Conservation (phyloP, 2,888 invertebrate genomes). For the Spisula solida region DNA sequence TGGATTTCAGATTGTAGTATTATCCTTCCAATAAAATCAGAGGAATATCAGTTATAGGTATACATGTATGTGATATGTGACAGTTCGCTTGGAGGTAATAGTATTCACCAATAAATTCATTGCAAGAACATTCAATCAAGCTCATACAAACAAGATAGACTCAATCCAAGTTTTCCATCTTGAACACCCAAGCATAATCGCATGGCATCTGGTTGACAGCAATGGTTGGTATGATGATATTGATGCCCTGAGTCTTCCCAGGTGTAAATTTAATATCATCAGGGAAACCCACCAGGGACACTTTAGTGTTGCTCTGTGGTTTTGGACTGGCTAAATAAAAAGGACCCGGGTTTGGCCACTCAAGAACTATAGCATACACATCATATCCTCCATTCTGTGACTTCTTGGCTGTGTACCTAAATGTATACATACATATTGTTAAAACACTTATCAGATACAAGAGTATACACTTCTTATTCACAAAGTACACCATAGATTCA, state of each 20-base stretch:
- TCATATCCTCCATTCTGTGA: constrained; percentile 49
- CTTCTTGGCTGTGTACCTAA: constrained; percentile 82
- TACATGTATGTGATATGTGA: too few species aligned
- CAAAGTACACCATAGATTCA: not conserved
- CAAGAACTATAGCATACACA: constrained; percentile 91
- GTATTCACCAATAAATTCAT: too few species aligned
- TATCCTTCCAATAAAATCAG: too few species aligned
- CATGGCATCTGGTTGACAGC: constrained; percentile 76
- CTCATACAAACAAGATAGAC: not conserved
- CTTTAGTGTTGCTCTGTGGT: constrained; percentile 81
- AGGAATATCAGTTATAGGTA: too few species aligned
- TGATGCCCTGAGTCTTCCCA: constrained; percentile 70
- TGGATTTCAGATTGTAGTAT: too few species aligned
- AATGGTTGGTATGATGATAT: constrained; percentile 77
- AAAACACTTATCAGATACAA: not conserved
- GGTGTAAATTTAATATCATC: constrained; percentile 63
- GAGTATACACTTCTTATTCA: not conserved
- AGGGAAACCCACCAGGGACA: constrained; percentile 89
- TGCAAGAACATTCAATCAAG: not conserved
- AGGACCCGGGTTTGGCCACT: constrained; percentile 91
- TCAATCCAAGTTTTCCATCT: constrained; percentile 63
- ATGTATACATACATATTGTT: not conserved
- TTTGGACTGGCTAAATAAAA: constrained; percentile 89
- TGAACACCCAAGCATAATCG: constrained; percentile 80
- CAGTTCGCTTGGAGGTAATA: too few species aligned